These are phyloP conservation scores for Anseranas semipalmata DNA, from an alignment of 2,113 vertebrate species.

Conservation along the genomic window DNA sequence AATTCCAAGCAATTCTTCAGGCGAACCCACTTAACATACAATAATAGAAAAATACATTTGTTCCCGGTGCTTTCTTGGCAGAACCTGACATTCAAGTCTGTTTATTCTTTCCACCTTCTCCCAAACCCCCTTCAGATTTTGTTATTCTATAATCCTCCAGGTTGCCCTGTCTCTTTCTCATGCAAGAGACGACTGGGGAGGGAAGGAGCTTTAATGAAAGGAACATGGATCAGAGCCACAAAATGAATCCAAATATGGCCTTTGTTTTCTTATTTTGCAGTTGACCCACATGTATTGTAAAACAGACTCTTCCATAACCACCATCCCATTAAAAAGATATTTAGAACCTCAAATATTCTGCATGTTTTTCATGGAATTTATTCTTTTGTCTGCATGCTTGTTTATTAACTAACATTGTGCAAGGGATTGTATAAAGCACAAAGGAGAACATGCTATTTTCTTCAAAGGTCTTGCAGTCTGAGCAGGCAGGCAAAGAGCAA, in stretches of 20 bases:
- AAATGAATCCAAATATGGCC: not conserved
- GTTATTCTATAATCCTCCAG: not conserved
- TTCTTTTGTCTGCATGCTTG: not conserved
- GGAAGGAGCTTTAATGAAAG: not conserved
- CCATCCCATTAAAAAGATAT: not conserved
- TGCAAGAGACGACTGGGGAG: not conserved
- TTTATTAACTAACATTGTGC: not conserved
- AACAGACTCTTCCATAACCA: not conserved
- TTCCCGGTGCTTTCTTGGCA: conserved; percentile 35
- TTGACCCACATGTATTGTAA: not conserved
- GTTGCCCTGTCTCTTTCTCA: not conserved
- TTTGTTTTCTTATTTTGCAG: conserved; percentile 22
- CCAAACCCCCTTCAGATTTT: not conserved
- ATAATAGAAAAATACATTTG: conserved; percentile 32
- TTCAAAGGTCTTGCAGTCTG: not conserved
- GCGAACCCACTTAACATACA: not conserved
- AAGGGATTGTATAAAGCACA: not conserved
- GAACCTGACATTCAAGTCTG: not conserved
- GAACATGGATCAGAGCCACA: not conserved
- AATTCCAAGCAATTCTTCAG: conserved; percentile 13
- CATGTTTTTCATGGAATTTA: not conserved
- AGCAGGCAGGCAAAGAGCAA: not conserved
- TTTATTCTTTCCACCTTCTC: not conserved
- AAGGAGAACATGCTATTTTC: not conserved
- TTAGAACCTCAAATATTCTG: not conserved